A percentile compares a stretch with the other conserved stretches of the same genome.
These are phyloP conservation scores for Chiloscyllium plagiosum DNA, from an alignment of 2,113 vertebrate species.

Conservation along the genomic window DNA sequence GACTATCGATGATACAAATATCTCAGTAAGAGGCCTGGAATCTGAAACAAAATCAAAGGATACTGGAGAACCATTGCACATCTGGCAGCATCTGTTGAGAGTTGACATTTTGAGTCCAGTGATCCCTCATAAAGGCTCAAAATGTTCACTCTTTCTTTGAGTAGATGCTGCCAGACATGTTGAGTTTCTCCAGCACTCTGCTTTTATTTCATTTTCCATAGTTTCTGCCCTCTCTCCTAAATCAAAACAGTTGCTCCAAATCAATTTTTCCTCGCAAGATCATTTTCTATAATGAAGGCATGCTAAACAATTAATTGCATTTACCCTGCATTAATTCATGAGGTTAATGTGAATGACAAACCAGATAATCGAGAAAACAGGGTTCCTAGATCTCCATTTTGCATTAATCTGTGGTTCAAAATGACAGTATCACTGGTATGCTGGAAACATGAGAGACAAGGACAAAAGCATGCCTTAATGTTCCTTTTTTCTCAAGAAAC, in stretches of 20 bases:
- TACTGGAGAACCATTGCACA: no score
- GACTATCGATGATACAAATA: no score
- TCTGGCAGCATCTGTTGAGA: no score
- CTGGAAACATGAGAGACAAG: neutral
- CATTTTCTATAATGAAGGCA: neutral
- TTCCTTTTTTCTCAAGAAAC: neutral
- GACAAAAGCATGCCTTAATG: neutral
- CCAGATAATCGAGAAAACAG: neutral
- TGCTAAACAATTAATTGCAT: neutral
- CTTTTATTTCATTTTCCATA: neutral
- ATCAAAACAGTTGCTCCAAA: neutral
- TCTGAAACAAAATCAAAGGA: no score
- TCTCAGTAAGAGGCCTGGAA: no score
- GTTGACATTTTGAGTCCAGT: no score
- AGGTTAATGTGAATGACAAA: neutral
- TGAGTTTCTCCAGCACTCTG: neutral
- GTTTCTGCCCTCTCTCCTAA: neutral
- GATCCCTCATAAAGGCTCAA: no score
- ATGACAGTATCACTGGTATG: no score
- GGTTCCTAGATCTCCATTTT: neutral
- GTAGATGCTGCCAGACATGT: neutral
- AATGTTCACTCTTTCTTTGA: no score
- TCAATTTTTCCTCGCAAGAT: neutral
- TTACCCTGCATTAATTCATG: neutral
- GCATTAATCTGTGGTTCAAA: neutral